Conservation (phyloP, 2,113 vertebrate species). For the Gnathonemus longibarbis region DNA sequence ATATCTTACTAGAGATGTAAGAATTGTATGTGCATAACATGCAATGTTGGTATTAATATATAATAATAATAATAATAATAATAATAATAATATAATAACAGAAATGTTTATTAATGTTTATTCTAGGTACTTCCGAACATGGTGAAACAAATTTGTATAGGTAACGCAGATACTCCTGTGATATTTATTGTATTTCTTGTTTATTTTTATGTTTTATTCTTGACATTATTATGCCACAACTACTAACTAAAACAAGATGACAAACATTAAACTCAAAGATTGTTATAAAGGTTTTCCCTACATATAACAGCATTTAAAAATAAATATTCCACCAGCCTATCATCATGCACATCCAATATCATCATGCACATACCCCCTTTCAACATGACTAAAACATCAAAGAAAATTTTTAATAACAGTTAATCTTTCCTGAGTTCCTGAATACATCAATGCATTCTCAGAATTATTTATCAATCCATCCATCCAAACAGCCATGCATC, state of each 20-base stretch:
- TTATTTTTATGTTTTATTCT: neutral
- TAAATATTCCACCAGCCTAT: neutral
- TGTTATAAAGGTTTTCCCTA: neutral
- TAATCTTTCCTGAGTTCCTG: neutral
- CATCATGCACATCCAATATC: neutral
- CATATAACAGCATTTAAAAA: neutral
- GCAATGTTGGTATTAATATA: no score
- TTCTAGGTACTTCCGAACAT: neutral
- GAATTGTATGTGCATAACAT: no score
- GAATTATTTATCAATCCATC: neutral
- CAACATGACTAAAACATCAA: neutral
- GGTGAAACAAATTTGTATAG: neutral
- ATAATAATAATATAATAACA: no score
- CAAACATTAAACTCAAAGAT: neutral
- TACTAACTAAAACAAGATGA: neutral
- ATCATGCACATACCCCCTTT: neutral
- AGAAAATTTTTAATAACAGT: neutral
- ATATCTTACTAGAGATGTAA: no score
- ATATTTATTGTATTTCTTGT: neutral
- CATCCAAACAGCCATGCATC: neutral
- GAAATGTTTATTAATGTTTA: neutral
- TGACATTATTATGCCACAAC: neutral
- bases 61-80: no score
- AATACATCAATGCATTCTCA: neutral
- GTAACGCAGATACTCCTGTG: neutral